Evolutionary conservation across 2,113 vertebrate genomes (phyloP), one percentile per base, ranked within the genome.

Genomic region (Ardeotis arabs): DNA sequence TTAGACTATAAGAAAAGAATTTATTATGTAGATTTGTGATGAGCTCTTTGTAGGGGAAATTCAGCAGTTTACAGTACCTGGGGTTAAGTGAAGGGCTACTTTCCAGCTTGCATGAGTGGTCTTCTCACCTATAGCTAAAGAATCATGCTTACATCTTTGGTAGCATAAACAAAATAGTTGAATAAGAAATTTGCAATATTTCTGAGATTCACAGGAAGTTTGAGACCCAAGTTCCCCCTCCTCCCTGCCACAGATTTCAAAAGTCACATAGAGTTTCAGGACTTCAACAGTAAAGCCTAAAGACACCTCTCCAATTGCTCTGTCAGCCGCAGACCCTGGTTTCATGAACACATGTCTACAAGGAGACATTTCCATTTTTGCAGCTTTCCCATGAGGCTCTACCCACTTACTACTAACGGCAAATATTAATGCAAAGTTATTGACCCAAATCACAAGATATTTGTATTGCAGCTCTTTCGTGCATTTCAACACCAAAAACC

Each of bases 21-120:
- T 98, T 98, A 87, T 98, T 96, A 98, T 98, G 98, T 89, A 98
- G 97, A 98, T 98, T 96, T 96, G 89, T 98, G 98, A 99, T 98
- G 98, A 98, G 97, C 97, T 98, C 96, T 97, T 98, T 97, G 95
- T 98, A 98, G 97, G 64, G n/a, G 31, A 89, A 91, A 91, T 49
- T 75, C 79, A 82, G 50, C 39, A 72, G 28, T 44, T 53, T 74
- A 33, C 45, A 37, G 19, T n/a, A 87, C 33, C 44, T 89, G 24
- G 39, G 45, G 50, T 81, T 89, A 53, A 72, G 63, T 35, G 16
- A 70, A 92, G 39, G 16, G 31, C 35, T 89, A 69, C 37, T 29
- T 76, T 86, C 31, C 72, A 52, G 50, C 45, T 75, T 56, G 58
- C 75, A 15, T 22, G 18, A 59, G 39, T 27, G 53, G 62, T 77